Percentiles rank a stretch among this genome's conserved stretches.
phyloP scores from a whole-genome alignment of 2,797 vertebrate genomes.

The Lagorchestes hirsutus region DNA sequence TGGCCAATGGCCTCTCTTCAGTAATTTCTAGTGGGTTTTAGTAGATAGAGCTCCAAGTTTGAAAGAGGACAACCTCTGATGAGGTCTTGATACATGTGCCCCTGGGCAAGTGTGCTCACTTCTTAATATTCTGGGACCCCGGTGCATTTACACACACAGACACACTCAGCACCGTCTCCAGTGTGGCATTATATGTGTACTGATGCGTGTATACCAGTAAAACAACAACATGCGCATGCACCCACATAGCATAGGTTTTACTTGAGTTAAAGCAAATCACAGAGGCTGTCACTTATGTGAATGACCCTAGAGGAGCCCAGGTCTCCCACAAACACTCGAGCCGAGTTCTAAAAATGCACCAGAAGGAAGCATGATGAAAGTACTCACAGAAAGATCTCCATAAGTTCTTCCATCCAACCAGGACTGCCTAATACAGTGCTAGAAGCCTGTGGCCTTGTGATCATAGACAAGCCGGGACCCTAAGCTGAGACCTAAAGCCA shows the following conservation, averaged over 20 bases:
- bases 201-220: too few species aligned
- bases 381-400: too few species aligned
- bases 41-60: background rate
- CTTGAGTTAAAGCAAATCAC: background rate
- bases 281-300: background rate
- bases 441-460: background rate
- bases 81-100: background rate
- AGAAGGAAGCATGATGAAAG: background rate
- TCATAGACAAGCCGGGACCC: too few species aligned
- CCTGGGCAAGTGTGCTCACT: background rate
- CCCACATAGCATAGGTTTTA: too few species aligned
- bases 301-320: background rate
- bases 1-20: background rate
- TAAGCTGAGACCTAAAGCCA: too few species aligned
- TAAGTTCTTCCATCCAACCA: background rate
- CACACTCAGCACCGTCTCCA: background rate
- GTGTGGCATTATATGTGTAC: fast-evolving
- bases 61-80: background rate
- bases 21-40: background rate
- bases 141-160: too few species aligned
- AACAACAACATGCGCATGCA: too few species aligned
- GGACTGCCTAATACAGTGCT: too few species aligned
- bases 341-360: background rate
- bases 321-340: background rate
- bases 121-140: too few species aligned